Percentiles rank a stretch among this genome's conserved stretches.
phyloP scores from a whole-genome alignment of 2,888 invertebrate species.

The Phrixothrix hirtus region DNA sequence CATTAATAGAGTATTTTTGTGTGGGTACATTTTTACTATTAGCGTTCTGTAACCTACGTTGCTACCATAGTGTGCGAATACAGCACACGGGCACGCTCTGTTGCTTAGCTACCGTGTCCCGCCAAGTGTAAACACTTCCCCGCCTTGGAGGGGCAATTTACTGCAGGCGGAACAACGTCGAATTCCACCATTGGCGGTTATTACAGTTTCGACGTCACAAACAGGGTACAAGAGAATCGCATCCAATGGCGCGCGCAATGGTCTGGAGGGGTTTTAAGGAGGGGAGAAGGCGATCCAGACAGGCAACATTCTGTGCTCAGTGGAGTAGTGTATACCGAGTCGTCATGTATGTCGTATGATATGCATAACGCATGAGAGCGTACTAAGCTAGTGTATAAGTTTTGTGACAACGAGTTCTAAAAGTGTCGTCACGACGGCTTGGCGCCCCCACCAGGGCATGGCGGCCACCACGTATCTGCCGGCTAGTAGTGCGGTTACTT shows the following conservation, averaged over 20 bases:
- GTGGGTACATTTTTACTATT: conserved; percentile 11
- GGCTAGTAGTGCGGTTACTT: conserved; percentile 70
- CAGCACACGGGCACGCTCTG: conserved; percentile 49
- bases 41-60: conserved; percentile 32
- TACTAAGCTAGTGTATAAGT: conserved; percentile 30
- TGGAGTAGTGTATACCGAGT: conserved; percentile 65
- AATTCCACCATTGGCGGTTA: conserved; percentile 45
- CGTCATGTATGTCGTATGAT: conserved; percentile 57
- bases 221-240: conserved; percentile 47
- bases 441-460: conserved; percentile 74
- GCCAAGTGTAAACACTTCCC: conserved; percentile 57
- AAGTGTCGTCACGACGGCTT: conserved; percentile 55
- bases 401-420: conserved; percentile 36
- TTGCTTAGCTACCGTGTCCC: conserved; percentile 58
- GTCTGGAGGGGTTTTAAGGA: conserved; percentile 45
- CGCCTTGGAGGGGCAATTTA: conserved; percentile 47
- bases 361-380: conserved; percentile 64
- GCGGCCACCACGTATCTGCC: conserved; percentile 94
- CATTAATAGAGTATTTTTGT: conserved; percentile 6
- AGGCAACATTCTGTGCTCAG: conserved; percentile 53
- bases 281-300: conserved; percentile 50
- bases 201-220: conserved; percentile 49
- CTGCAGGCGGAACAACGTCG: conserved; percentile 44
- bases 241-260: conserved; percentile 55
- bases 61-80: conserved; percentile 34